phyloP scores from a whole-genome alignment of 2,113 vertebrate genomes.

The Circaetus cinerascens region DNA sequence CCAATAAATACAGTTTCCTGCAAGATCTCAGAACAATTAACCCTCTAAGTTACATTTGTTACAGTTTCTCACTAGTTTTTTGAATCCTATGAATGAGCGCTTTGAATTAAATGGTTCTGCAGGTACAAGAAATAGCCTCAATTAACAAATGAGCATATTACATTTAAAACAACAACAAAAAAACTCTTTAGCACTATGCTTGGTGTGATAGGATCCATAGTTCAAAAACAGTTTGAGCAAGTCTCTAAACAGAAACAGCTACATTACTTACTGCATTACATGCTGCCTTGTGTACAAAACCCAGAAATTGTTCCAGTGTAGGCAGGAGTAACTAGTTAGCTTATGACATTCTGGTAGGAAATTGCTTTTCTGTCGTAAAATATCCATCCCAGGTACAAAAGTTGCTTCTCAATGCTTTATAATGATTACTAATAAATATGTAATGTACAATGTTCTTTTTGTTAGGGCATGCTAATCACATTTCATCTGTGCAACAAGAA shows the following conservation, averaged over 20 bases:
- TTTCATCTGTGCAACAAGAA: background rate
- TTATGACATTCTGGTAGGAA: slow-evolving; percentile 24
- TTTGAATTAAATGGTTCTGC: background rate
- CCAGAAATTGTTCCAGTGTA: background rate
- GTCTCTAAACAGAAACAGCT: background rate
- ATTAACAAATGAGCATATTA: background rate
- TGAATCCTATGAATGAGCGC: background rate
- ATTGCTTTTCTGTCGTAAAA: background rate
- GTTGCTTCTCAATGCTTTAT: background rate
- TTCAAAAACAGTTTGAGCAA: background rate
- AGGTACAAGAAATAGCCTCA: background rate
- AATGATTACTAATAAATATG: background rate
- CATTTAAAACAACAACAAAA: background rate
- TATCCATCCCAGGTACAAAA: background rate
- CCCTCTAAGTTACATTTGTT: background rate
- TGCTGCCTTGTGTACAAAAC: background rate
- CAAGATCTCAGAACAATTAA: background rate
- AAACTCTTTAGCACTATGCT: background rate
- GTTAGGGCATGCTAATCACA: background rate
- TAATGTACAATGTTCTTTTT: background rate
- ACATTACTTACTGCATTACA: background rate
- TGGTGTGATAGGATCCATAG: background rate
- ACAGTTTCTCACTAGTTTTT: background rate
- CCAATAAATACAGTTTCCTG: background rate
- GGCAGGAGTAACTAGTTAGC: slow-evolving; percentile 43